Evolutionary conservation across 2,888 invertebrate species (phyloP), one percentile per base, ranked within the genome.

Genomic region (Himalopsyche kuldschensis): DNA sequence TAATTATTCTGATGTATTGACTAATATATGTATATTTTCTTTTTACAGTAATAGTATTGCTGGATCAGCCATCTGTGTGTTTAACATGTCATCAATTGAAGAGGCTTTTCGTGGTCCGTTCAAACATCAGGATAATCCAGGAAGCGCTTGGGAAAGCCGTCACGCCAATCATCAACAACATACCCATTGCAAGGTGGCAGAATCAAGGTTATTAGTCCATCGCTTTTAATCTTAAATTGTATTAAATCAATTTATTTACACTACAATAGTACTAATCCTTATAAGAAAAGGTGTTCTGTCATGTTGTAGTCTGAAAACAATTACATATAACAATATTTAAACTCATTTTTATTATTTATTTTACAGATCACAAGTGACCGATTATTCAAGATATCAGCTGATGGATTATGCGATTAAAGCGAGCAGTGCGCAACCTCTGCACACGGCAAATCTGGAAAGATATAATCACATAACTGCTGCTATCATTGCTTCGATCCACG

Each of bases 21-120:
- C 41, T 84, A 84, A 83, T 85, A 1, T 6, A 30, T 84, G 27
- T n/a, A 11, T 41, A 8, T 20, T 55, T 20, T 55, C 3, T 82
- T 8, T 87, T 86, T 84, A 87, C 90, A 94, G 95, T 80, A 97
- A 97, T 89, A 95, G 97, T 88, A 97, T 98, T 87, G 94, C 95
- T 4, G 98, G 98, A 15, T 97, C 98, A 47, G 98, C 98, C 0
- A 94, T 98, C 5, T 98, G 98, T 89, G 94, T 97, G 3, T 98
- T 96, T 91, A 97, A 96, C 89, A 93, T 98, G 91, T 93, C 95
- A 0, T 93, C 97, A 0, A 95, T 98, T 35, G 93, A 95, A 85
- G 91, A 93, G 0, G 95, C 97, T 0, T 98, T 98, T 88, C 93
- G 94, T 80, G 98, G 98, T 0, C 95, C 96, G 0, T 97, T 96